These are phyloP conservation scores for Penaeus chinensis DNA, from an alignment of 1,140 invertebrate genomes.

Conservation along the genomic window DNA sequence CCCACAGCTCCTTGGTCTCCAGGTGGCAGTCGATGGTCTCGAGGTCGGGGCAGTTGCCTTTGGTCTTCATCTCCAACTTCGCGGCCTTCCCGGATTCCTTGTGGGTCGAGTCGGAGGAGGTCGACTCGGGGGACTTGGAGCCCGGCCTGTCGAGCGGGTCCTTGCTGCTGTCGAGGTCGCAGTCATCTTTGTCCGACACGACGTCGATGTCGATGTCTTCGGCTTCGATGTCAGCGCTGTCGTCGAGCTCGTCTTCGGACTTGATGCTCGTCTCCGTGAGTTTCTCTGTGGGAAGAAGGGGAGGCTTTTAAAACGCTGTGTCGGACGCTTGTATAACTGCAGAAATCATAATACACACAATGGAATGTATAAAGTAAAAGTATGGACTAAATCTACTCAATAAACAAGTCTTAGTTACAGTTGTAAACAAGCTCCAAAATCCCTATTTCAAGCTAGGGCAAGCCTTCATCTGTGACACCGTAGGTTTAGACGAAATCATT, in stretches of 20 bases:
- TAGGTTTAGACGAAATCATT: too few species aligned
- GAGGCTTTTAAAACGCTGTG: not conserved
- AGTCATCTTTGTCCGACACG: conserved; percentile 63
- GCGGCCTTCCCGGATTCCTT: conserved; percentile 46
- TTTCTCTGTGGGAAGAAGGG: conserved; percentile 50
- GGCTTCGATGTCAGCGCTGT: conserved; percentile 41
- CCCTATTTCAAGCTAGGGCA: too few species aligned
- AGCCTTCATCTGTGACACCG: too few species aligned
- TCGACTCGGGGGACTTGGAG: conserved; percentile 59
- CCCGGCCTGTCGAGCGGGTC: conserved; percentile 57
- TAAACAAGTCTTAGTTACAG: too few species aligned
- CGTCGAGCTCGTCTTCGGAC: conserved; percentile 63
- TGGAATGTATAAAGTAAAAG: too few species aligned
- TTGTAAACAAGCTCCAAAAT: too few species aligned
- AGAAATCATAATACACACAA: too few species aligned
- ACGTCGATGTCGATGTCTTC: conserved; percentile 64
- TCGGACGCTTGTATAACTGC: not conserved
- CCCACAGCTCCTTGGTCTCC: conserved; percentile 81
- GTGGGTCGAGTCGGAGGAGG: conserved; percentile 48
- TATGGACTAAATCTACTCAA: too few species aligned
- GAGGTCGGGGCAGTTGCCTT: conserved; percentile 71
- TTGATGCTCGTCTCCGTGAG: conserved; percentile 62
- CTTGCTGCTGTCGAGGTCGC: conserved; percentile 58
- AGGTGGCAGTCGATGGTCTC: conserved; percentile 67
- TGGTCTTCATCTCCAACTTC: conserved; percentile 60